Evolutionary conservation across 2,113 vertebrate species (phyloP).

Genomic region (Larimichthys polyactis): DNA sequence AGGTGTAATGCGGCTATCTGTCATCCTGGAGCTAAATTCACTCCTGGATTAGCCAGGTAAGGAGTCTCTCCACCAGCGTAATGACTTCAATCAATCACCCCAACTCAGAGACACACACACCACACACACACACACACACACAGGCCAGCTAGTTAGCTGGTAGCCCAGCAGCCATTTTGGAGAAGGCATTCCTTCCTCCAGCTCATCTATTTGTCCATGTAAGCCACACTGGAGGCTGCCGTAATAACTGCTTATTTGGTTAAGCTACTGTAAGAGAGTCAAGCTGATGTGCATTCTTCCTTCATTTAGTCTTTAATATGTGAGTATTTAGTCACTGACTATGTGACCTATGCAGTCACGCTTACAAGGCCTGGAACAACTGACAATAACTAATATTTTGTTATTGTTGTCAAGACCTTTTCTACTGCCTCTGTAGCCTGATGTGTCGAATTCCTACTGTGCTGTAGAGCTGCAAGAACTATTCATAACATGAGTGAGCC

Average conservation of each 20-base stretch:
- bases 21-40: constrained; percentile 79
- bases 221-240: constrained; percentile 22
- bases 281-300: background rate
- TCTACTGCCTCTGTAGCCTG: background rate
- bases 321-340: background rate
- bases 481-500: background rate
- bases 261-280: constrained; percentile 5
- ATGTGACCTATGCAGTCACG: background rate
- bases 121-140: constrained; percentile 19
- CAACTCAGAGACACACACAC: constrained; percentile 39
- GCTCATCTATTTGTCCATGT: constrained; percentile 38
- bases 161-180: constrained; percentile 69
- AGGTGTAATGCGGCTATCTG: constrained; percentile 77
- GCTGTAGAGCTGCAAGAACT: background rate
- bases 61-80: constrained; percentile 77
- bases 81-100: constrained; percentile 83
- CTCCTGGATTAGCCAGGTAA: constrained; percentile 83
- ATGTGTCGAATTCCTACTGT: background rate
- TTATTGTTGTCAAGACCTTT: background rate
- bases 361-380: background rate
- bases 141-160: constrained; percentile 60
- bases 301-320: constrained; percentile 4
- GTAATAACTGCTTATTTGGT: constrained; percentile 25
- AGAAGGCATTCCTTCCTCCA: constrained; percentile 45
- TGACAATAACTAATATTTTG: background rate